Base-by-base conservation (phyloP, 35 echinoderm and acorn worm species). In the Heliocidaris erythrogramma region DNA sequence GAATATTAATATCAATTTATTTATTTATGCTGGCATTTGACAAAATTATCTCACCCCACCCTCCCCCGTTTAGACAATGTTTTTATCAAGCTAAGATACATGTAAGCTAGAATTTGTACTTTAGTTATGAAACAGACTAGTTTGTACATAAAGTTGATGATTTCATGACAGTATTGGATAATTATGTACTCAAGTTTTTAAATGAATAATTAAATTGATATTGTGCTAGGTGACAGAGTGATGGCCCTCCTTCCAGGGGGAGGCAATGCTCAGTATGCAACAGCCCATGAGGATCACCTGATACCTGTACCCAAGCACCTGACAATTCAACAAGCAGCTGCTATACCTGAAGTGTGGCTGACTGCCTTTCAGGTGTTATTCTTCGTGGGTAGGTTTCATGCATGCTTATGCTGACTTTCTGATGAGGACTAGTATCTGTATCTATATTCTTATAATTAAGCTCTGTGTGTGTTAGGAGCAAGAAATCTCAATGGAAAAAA, bases 281-380 rank as follows among this genome's bases (percentile, higher is more conserved):
- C 94, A n/a, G 98, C 95, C 18, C 92, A 97, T 93, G 98, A 99
- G 90, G 98, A 96, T 95, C 98, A 99, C 53, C 50, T 97, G 94
- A 99, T 99, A 88, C 95, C 96, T 85, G 92, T 99, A 48, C 96
- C 97, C 31, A 84, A 92, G 93, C 92, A 96, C 69, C 60, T 99
- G 95, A 96, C 95, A 7, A 92, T 96, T 16, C 47, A 91, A 16
- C 93, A 97, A 47, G 98, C 96, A 32, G 98, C 96, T 48, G 96
- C 95, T 13, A 90, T 99, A 29, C 98, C 98, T 85, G 98, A 99
- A 88, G 98, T 96, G 31, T 99, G 98, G 98, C 85, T 99, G 12
- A 97, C 96, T 32, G 96, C 98, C 30, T 99, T 96, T 85, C 96
- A 99, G 88, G 85, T 99, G 32, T 86, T 99, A 9, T 88, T 96